Evolutionary conservation across 2,888 invertebrate species (phyloP), one percentile per base, ranked within the genome.

Genomic region (Plagiodera versicolora): DNA sequence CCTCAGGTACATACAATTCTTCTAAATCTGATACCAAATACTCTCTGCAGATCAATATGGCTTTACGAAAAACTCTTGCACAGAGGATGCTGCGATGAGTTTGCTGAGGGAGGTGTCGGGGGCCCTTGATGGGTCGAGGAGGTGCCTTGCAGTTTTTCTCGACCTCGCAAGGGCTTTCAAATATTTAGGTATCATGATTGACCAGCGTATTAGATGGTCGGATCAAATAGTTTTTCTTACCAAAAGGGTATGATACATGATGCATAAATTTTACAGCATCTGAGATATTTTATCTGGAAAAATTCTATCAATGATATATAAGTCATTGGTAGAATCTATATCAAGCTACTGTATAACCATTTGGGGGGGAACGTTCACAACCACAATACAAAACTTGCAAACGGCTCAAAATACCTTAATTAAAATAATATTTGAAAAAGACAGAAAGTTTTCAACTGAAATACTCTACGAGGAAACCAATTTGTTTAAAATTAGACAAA

Each of bases 131-230:
- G 17, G 32, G n/a, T 28, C 32, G 47, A 46, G 16, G 16, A 32
- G 20, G 17, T 19, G 45, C 16, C 5, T 32, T 32, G 32, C 32
- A 32, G 55, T 56, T 28, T 51, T 55, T 10, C 30, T 60, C 6
- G 60, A 56, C 20, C 46, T 60, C 5, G 55, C 56, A 9, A 60
- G 56, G 32, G 60, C 60, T 20, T 60, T 60, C 11, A 32, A 32
- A 32, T 10, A 32, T 32, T 11, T 32, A 32, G 32, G 32, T 9
- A 24, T 24, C 24, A 24, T 24, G 4, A 24, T 39, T 5, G 39
- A 39, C 10, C 3, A 39, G 9, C 2, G 16, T 45, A 11, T 45
- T 10, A 45, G 16, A 32, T 32, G 32, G 32, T 10, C 5, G 11
- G 32, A 32, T 32, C 32, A 32, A 32, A 32, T 32, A 11, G 16